Evolutionary conservation across 2,797 vertebrate genomes (phyloP).

Genomic region (Trachops cirrhosus): DNA sequence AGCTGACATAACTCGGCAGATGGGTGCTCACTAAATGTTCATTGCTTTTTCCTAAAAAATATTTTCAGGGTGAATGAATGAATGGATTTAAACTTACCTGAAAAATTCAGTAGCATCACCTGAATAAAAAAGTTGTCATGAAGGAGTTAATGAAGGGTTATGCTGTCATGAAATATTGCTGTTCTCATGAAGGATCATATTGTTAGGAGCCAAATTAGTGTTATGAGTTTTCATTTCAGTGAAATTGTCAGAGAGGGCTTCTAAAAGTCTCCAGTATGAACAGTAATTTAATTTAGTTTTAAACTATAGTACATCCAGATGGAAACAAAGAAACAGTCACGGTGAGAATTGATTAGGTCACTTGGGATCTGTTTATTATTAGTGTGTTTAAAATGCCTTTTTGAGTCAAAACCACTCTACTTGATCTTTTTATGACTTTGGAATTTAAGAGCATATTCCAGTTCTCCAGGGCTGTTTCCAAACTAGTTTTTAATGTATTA

Average conservation of each 20-base stretch:
- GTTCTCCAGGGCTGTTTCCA: neutral
- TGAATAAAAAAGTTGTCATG: neutral
- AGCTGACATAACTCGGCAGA: neutral
- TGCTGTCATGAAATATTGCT: neutral
- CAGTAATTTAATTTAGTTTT: slow-evolving; percentile 14
- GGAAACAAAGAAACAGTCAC: slow-evolving; percentile 13
- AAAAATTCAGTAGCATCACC: neutral
- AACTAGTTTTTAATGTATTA: neutral
- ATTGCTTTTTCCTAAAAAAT: neutral
- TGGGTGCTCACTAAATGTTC: neutral
- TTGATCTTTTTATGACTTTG: slow-evolving; percentile 30
- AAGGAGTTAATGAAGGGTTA: neutral
- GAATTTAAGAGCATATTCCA: neutral
- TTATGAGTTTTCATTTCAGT: neutral
- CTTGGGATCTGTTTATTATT: slow-evolving; percentile 35
- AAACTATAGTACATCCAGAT: neutral
- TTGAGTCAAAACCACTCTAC: neutral
- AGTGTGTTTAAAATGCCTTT: slow-evolving; percentile 34
- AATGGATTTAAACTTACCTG: neutral
- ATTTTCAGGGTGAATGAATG: neutral
- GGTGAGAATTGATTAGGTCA: neutral
- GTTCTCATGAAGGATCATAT: neutral
- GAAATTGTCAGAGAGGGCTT: neutral
- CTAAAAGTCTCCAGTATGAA: neutral
- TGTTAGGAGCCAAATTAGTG: neutral